These are phyloP conservation scores for Crotalus tigris DNA, from an alignment of 2,113 vertebrate genomes.

Conservation along the genomic window DNA sequence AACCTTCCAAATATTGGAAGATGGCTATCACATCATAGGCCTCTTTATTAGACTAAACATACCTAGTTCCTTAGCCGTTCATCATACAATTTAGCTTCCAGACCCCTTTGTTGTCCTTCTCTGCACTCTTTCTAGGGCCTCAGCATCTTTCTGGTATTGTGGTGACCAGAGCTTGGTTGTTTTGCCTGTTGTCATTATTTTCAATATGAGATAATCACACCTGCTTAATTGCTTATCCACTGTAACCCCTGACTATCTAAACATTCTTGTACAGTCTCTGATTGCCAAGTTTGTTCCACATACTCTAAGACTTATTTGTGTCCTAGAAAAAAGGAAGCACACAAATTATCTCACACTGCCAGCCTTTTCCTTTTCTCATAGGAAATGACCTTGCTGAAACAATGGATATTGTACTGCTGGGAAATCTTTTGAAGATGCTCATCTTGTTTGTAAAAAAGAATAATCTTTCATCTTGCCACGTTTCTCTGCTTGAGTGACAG, in stretches of 20 bases:
- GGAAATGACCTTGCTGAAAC: not conserved
- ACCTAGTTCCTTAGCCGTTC: not conserved
- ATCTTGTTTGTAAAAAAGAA: not conserved
- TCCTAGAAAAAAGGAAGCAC: not conserved
- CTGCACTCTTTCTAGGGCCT: not conserved
- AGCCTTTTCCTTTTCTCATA: not conserved
- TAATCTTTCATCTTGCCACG: not conserved
- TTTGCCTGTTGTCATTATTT: not conserved
- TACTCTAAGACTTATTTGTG: not conserved
- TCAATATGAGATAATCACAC: not conserved
- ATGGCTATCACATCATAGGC: too few relatives aligned
- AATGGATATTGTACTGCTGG: not conserved
- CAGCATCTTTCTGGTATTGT: not conserved
- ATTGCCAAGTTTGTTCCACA: not conserved
- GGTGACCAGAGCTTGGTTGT: not conserved
- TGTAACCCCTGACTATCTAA: not conserved
- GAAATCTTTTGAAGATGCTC: not conserved
- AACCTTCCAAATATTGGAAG: too few relatives aligned
- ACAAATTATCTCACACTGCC: not conserved
- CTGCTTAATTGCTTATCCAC: not conserved
- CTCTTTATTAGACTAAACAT: not conserved
- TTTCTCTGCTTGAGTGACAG: not conserved
- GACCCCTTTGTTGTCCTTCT: not conserved
- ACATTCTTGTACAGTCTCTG: not conserved
- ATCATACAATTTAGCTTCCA: not conserved